A percentile compares a stretch with the other conserved stretches of the same genome.
phyloP scores from a whole-genome alignment of 35 echinoderm and acorn worm species.

The Eucidaris tribuloides region DNA sequence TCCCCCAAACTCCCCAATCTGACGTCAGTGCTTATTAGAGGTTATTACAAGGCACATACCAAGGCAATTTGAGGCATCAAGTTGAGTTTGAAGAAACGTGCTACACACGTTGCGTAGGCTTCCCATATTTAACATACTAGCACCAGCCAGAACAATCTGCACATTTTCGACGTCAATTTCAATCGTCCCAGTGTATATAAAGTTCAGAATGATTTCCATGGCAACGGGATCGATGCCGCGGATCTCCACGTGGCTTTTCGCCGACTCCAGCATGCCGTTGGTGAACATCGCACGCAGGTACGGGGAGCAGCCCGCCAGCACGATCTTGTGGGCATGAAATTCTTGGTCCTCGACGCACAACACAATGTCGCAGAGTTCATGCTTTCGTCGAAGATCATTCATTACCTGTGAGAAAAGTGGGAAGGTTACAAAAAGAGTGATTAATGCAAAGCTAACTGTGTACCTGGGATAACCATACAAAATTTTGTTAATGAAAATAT shows the following conservation, averaged over 20 bases:
- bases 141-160: constrained; percentile 90
- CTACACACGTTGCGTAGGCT: constrained; percentile 95
- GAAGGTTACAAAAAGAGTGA: not conserved
- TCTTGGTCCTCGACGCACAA: constrained; percentile 84
- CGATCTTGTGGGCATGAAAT: constrained; percentile 87
- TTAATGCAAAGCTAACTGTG: not conserved
- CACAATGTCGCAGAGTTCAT: constrained; percentile 88
- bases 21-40: no score
- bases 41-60: no score
- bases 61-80: constrained; percentile 94
- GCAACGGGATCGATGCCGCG: constrained; percentile 94
- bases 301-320: constrained; percentile 89
- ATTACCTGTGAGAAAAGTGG: constrained; percentile 70
- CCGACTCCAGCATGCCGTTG: constrained; percentile 96
- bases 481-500: no score
- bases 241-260: constrained; percentile 83
- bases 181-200: constrained; percentile 99
- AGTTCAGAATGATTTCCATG: constrained; percentile 95
- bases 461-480: not conserved
- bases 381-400: constrained; percentile 78
- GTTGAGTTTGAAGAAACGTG: constrained; percentile 93
- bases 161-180: constrained; percentile 96
- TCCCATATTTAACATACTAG: constrained; percentile 94
- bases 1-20: no score
- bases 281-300: constrained; percentile 99